phyloP scores from a whole-genome alignment of 2,888 invertebrate genomes.

The Cylloceria caligata region DNA sequence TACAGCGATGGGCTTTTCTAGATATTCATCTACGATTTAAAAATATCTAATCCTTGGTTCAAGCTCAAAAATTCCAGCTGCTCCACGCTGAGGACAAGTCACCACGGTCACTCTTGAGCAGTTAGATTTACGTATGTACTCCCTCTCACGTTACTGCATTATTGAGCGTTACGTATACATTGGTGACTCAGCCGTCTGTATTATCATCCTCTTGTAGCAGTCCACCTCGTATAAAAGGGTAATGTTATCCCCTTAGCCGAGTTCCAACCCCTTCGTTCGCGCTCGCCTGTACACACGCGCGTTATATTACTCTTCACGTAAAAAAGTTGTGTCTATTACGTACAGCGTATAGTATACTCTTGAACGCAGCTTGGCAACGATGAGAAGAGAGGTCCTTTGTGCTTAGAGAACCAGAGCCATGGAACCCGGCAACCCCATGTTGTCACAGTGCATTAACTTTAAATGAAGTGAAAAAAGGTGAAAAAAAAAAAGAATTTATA shows the following conservation, averaged over 20 bases:
- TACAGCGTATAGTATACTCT: background rate
- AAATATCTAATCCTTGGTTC: too few species aligned
- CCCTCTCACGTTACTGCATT: constrained; percentile 14
- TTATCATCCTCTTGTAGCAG: constrained; percentile 34
- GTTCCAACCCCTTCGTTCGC: background rate
- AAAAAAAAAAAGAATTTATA: background rate
- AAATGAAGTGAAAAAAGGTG: background rate
- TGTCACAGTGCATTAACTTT: constrained; percentile 42
- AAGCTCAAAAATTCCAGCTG: too few species aligned
- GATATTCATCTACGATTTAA: too few species aligned
- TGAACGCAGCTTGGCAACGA: constrained; percentile 11
- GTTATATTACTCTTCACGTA: constrained; percentile 2
- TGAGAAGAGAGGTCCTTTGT: constrained; percentile 10
- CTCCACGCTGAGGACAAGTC: too few species aligned
- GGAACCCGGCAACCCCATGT: constrained; percentile 5
- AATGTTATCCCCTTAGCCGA: constrained; percentile 22
- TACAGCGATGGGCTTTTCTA: too few species aligned
- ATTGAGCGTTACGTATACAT: constrained; percentile 39
- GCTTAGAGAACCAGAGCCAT: constrained; percentile 2
- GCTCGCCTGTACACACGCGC: constrained; percentile 13
- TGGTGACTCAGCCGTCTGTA: background rate
- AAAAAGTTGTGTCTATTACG: constrained; percentile 34
- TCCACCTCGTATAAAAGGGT: constrained; percentile 14
- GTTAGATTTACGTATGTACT: constrained; percentile 1
- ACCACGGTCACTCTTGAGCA: background rate